Conservation (phyloP, 92 coral and sea anemone species). For the Phymanthus crucifer region DNA sequence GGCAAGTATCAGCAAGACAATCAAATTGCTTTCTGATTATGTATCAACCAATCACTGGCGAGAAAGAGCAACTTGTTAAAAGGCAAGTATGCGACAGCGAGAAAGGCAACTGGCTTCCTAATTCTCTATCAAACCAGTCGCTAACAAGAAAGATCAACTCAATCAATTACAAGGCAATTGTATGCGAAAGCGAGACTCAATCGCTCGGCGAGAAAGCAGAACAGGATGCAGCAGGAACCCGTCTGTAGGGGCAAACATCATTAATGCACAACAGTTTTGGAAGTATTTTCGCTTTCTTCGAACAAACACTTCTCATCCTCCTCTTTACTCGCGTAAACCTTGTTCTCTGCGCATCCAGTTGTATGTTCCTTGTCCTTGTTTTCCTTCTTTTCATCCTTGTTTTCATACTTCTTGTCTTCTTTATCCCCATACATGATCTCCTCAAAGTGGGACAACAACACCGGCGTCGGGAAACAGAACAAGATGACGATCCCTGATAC, state of each 20-base stretch:
- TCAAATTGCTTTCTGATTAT: too few species aligned
- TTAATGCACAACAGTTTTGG: neutral
- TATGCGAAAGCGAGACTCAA: too few species aligned
- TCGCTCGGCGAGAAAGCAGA: neutral
- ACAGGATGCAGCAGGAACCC: too few species aligned
- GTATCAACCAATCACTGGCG: too few species aligned
- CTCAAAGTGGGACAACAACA: conserved; percentile 84
- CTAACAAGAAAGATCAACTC: too few species aligned
- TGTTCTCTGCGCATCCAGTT: neutral
- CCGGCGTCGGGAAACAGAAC: conserved; percentile 93
- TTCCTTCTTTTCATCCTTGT: conserved; percentile 1
- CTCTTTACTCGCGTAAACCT: neutral
- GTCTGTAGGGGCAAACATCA: neutral
- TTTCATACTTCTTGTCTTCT: conserved; percentile 38
- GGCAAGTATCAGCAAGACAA: too few species aligned
- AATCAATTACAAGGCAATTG: too few species aligned
- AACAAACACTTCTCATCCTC: neutral
- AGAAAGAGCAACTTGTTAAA: too few species aligned
- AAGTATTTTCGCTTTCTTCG: neutral
- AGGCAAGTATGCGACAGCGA: too few species aligned
- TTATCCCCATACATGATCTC: conserved; percentile 59
- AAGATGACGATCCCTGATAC: conserved; percentile 81
- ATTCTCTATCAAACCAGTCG: too few species aligned
- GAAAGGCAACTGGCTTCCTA: too few species aligned
- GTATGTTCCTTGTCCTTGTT: too few species aligned